These are phyloP conservation scores for Nymphalis polychloros DNA, from an alignment of 2,888 invertebrate species.

Conservation along the genomic window DNA sequence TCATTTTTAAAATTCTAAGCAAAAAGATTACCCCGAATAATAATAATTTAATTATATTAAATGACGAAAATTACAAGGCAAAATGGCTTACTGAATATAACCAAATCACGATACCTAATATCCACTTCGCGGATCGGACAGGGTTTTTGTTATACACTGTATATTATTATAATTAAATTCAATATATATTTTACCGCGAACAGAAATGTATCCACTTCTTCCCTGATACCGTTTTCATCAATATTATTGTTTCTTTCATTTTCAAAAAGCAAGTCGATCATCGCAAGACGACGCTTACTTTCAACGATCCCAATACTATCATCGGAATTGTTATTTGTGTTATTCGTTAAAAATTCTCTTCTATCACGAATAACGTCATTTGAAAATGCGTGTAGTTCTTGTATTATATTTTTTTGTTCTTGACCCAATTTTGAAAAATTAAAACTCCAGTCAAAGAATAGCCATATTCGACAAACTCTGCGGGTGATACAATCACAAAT, in stretches of 20 bases:
- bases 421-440: background rate
- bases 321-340: background rate
- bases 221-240: conserved; percentile 18
- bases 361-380: conserved; percentile 6
- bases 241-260: conserved; percentile 17
- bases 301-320: too few relatives aligned
- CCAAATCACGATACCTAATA: too few relatives aligned
- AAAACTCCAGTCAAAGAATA: conserved; percentile 16
- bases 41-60: too few relatives aligned
- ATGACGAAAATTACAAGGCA: too few relatives aligned
- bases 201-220: conserved; percentile 24
- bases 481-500: background rate
- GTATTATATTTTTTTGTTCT: conserved; percentile 9
- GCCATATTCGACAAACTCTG: conserved; percentile 20
- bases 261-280: conserved; percentile 23
- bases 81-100: too few relatives aligned
- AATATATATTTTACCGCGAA: conserved; percentile 15
- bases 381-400: conserved; percentile 14
- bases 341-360: background rate
- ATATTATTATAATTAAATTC: background rate
- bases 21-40: too few relatives aligned
- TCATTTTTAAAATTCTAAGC: too few relatives aligned
- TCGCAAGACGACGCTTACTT: background rate
- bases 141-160: too few relatives aligned
- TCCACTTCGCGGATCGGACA: too few relatives aligned